phyloP scores from a whole-genome alignment of 2,888 invertebrate species.

The Vesta saturnalis region DNA sequence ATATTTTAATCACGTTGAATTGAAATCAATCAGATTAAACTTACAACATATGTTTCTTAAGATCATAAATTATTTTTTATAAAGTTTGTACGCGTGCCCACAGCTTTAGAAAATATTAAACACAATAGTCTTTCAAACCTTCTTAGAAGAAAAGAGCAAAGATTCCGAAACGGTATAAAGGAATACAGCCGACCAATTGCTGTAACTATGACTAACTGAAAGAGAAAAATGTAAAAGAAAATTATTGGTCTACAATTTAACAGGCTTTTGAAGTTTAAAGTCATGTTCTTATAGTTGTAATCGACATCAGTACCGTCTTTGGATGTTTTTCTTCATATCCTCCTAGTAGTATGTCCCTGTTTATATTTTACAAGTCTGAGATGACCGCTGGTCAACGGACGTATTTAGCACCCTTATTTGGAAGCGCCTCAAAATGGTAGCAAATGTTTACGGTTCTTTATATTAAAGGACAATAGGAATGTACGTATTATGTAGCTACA shows the following conservation, averaged over 20 bases:
- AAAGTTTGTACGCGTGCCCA: constrained; percentile 56
- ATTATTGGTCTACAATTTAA: constrained; percentile 22
- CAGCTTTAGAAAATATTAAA: constrained; percentile 52
- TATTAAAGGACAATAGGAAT: constrained; percentile 26
- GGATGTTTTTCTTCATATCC: constrained; percentile 24
- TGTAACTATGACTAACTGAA: constrained; percentile 12
- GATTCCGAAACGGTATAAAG: constrained; percentile 48
- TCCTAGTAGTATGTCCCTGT: constrained; percentile 20
- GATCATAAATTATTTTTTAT: constrained; percentile 59
- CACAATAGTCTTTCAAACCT: constrained; percentile 52
- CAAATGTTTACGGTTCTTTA: constrained; percentile 55
- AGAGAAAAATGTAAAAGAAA: not conserved
- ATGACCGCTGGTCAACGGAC: constrained; percentile 59
- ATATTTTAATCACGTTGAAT: not conserved
- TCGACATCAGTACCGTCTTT: constrained; percentile 16
- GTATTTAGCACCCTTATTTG: constrained; percentile 62
- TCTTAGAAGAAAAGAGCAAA: constrained; percentile 55
- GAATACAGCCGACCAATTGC: constrained; percentile 44
- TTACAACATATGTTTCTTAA: constrained; percentile 55
- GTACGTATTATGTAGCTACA: constrained; percentile 8
- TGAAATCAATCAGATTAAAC: constrained; percentile 9
- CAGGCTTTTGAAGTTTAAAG: constrained; percentile 35
- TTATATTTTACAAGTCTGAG: constrained; percentile 27
- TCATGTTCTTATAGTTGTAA: constrained; percentile 33
- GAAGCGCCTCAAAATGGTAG: constrained; percentile 57